Evolutionary conservation across 2,797 vertebrate species (phyloP).

Genomic region (Silurus aristotelis): DNA sequence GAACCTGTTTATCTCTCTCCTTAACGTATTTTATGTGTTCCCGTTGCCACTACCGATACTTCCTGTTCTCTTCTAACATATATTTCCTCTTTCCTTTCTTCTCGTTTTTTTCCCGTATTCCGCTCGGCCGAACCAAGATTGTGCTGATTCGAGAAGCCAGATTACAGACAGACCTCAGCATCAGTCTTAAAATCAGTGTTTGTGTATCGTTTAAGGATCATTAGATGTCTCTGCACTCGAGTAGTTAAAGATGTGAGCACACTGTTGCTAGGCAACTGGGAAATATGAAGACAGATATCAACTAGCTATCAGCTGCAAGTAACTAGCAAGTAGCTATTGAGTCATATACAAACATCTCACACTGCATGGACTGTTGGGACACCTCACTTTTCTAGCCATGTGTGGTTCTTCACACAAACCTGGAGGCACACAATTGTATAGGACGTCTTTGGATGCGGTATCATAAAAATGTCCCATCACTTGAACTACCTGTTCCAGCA

Average conservation of each 20-base stretch:
- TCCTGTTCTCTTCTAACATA: conserved; percentile 2
- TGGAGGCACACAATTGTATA: too few relatives aligned
- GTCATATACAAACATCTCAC: not conserved
- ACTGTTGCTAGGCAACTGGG: not conserved
- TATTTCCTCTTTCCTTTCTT: not conserved
- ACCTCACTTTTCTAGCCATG: too few relatives aligned
- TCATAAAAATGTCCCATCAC: too few relatives aligned
- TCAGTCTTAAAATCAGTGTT: not conserved
- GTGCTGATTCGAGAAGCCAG: not conserved
- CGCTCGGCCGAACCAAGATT: not conserved
- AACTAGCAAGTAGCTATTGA: not conserved
- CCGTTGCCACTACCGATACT: not conserved
- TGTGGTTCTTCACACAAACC: too few relatives aligned
- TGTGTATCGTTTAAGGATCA: not conserved
- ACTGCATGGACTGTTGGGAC: too few relatives aligned
- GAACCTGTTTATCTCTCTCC: conserved; percentile 20
- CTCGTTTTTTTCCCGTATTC: not conserved
- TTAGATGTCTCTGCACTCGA: not conserved
- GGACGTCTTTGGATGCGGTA: too few relatives aligned
- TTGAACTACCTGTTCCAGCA: too few relatives aligned
- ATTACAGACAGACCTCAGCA: not conserved
- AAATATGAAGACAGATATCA: not conserved
- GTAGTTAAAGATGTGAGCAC: not conserved
- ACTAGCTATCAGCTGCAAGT: not conserved
- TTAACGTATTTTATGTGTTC: not conserved